phyloP scores from a whole-genome alignment of 1,140 invertebrate genomes.

The Wiebesia pumilae region DNA sequence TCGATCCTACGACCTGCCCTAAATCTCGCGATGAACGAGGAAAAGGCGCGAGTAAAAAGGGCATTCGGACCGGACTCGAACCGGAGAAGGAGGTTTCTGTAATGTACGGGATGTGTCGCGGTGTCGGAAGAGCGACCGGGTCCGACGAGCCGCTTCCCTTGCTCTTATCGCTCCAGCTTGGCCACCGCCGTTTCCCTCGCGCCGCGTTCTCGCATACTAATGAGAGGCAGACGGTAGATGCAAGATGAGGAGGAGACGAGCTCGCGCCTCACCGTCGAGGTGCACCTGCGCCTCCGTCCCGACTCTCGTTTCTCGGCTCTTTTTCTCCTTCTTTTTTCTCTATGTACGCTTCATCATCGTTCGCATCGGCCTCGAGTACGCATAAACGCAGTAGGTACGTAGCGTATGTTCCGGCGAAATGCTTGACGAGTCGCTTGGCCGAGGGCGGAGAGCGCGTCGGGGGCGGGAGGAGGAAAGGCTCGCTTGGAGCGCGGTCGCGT shows the following conservation, averaged over 20 bases:
- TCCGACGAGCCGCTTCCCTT: not conserved
- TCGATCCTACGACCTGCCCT: no score
- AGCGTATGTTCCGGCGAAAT: not conserved
- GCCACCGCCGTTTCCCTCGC: not conserved
- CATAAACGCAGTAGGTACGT: not conserved
- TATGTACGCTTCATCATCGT: not conserved
- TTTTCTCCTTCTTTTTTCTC: not conserved
- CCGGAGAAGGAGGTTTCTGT: not conserved
- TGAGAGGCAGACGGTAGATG: conserved; percentile 4
- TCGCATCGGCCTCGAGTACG: not conserved
- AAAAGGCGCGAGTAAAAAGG: not conserved
- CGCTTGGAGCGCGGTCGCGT: not conserved
- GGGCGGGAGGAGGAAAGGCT: not conserved
- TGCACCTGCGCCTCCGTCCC: conserved; percentile 40
- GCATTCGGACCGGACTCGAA: not conserved
- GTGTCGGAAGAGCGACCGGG: not conserved
- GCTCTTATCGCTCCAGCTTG: conserved; percentile 16
- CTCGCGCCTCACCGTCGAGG: not conserved
- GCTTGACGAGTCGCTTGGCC: not conserved
- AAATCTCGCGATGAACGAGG: not conserved
- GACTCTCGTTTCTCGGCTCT: not conserved
- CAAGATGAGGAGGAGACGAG: conserved; percentile 4
- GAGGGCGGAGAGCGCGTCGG: not conserved
- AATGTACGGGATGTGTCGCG: not conserved
- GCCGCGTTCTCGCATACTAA: conserved; percentile 42